phyloP scores from a whole-genome alignment of 30 jellyfish, hydroid and myxozoan species.

The Sanderia malayensis region DNA sequence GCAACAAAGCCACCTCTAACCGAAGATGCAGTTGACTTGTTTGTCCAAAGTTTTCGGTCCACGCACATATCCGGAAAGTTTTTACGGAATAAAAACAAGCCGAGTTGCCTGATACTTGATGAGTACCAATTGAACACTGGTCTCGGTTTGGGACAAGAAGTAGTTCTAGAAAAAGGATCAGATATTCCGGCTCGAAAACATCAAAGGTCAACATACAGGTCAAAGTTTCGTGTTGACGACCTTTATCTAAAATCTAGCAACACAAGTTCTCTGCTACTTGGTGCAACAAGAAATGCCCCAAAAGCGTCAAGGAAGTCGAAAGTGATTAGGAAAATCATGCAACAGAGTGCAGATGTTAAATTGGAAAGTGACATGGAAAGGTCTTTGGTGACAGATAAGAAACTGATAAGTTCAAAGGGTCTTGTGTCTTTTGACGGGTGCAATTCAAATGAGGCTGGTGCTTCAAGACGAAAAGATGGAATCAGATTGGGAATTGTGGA shows the following conservation, averaged over 20 bases:
- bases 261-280: not conserved
- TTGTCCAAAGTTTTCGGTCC: constrained; percentile 26
- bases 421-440: no score
- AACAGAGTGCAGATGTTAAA: not conserved
- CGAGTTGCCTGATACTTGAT: constrained; percentile 58
- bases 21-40: constrained; percentile 19
- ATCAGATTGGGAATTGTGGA: no score
- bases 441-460: no score
- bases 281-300: not conserved
- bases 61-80: constrained; percentile 38
- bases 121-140: constrained; percentile 19
- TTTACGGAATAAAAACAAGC: constrained; percentile 44
- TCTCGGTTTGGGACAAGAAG: not conserved
- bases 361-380: not conserved
- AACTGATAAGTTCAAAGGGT: no score
- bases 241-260: not conserved
- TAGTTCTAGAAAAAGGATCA: not conserved
- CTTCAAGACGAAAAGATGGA: no score
- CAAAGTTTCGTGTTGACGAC: not conserved
- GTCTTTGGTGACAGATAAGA: no score
- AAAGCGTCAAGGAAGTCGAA: not conserved
- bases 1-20: constrained; percentile 38
- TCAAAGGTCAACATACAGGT: not conserved
- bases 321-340: not conserved
- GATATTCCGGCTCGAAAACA: not conserved